Evolutionary conservation across 2,113 vertebrate genomes (phyloP), one percentile per base, ranked within the genome.

Genomic region (Rhinolophus ferrumequinum): DNA sequence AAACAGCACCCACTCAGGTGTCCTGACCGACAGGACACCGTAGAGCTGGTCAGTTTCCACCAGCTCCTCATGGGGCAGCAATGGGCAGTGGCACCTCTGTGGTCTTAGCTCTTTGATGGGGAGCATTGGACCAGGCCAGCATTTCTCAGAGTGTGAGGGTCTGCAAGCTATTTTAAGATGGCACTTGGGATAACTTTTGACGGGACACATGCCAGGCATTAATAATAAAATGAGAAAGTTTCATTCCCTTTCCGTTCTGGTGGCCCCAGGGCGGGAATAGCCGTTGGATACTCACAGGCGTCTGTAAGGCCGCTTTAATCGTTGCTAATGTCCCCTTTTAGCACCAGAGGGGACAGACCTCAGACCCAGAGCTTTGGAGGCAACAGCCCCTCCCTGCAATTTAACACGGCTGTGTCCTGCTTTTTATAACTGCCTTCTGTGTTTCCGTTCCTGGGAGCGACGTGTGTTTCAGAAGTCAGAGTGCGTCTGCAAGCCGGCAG

Each of bases 321-420:
- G 38, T 86, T 38, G 88, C 38, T 75, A 69, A 92, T 54, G 44
- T 87, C 56, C 67, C 18, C 41, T 94, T 47, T 72, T 69, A 79
- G 70, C 54, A 66, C 58, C 0, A 0, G 38, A 64, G 44, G 62
- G 69, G 19, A 73, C 60, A 77, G 86, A 64, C 33, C 64, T 70
- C 22, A 58, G 44, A 70, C 80, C 93, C 14, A 8, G 54, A 75
- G 52, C 47, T 67, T 60, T 26, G 38, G 19, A 41, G 79, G 62
- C 18, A 24, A 2, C 26, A 5, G 4, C 28, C 2, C 8, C 54
- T 89, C 82, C 21, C 21, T 56, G 35, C 26, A 41, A 47, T 47
- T 73, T 56, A 70, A 0, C 24, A 12, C 41, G 44, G 28, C 50
- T 85, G 47, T 77, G 54, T 82, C 73, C 69, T 95, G 60, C 72